Percentiles rank a stretch among this genome's conserved stretches.
phyloP scores from a whole-genome alignment of 2,888 invertebrate genomes.

The Ceramica pisi region DNA sequence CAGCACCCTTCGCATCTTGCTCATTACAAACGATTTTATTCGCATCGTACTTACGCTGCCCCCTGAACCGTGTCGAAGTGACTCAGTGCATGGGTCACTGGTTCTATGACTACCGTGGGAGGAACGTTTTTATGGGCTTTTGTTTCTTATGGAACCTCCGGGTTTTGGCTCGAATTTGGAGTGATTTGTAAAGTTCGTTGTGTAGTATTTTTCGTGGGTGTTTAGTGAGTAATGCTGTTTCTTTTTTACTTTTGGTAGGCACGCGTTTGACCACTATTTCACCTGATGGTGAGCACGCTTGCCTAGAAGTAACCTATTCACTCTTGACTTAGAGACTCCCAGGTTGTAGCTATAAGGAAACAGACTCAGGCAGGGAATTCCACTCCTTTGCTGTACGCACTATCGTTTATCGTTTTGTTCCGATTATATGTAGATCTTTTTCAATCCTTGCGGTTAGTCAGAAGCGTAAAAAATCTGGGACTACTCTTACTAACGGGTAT shows the following conservation, averaged over 20 bases:
- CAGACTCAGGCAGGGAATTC: no score
- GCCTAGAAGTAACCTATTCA: no score
- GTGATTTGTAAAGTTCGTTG: slow-evolving; percentile 21
- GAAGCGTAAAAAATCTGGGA: no score
- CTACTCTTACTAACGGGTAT: not conserved
- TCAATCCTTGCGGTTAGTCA: no score
- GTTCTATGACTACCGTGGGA: slow-evolving; percentile 78
- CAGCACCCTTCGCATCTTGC: slow-evolving; percentile 39
- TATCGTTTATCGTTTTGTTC: no score
- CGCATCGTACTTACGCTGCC: slow-evolving; percentile 34
- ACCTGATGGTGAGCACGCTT: no score
- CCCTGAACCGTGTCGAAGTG: slow-evolving; percentile 73
- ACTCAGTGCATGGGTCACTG: slow-evolving; percentile 77
- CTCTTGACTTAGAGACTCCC: no score
- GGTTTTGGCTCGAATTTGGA: slow-evolving; percentile 37
- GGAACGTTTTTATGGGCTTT: slow-evolving; percentile 65
- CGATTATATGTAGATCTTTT: no score
- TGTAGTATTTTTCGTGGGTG: slow-evolving; percentile 1
- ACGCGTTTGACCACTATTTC: no score
- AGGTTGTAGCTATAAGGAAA: no score
- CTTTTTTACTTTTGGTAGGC: no score
- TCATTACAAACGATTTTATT: slow-evolving; percentile 36
- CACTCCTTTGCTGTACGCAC: no score
- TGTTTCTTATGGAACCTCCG: slow-evolving; percentile 56
- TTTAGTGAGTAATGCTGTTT: not conserved